These are phyloP conservation scores for Oryzias celebensis DNA, from an alignment of 2,113 vertebrate species.

Conservation along the genomic window DNA sequence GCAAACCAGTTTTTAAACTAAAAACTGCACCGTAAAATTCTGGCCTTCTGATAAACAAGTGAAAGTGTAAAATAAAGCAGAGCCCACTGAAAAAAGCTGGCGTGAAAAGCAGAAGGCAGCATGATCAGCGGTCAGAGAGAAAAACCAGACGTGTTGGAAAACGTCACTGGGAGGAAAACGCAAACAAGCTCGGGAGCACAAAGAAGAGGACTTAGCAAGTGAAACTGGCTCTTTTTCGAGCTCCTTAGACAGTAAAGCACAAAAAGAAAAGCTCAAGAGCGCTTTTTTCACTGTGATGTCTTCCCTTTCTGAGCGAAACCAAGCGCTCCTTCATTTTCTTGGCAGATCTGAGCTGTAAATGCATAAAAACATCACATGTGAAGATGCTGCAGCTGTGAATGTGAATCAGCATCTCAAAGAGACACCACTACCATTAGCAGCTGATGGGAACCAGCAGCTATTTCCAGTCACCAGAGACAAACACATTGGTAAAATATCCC, in stretches of 20 bases:
- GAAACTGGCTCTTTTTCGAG: neutral
- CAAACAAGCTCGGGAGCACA: too few relatives aligned
- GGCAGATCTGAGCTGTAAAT: conserved; percentile 8
- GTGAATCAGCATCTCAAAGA: neutral
- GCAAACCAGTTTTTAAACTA: neutral
- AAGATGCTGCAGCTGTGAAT: neutral
- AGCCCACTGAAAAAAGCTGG: neutral
- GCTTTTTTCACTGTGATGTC: neutral
- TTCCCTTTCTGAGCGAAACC: too few relatives aligned
- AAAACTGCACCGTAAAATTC: conserved; percentile 37
- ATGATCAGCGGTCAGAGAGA: neutral
- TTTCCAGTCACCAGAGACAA: conserved; percentile 27
- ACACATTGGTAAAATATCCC: conserved; percentile 32
- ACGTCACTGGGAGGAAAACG: too few relatives aligned
- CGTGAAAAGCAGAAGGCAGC: conserved; percentile 21
- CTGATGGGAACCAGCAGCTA: conserved; percentile 16
- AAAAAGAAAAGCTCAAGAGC: neutral
- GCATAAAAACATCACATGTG: too few relatives aligned
- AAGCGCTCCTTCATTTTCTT: neutral
- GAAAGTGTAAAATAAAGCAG: conserved; percentile 12
- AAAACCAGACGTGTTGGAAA: neutral
- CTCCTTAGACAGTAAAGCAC: neutral
- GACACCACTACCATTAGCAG: conserved; percentile 20
- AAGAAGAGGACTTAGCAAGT: too few relatives aligned
- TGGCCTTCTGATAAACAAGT: conserved; percentile 29